A percentile compares a stretch with the other conserved stretches of the same genome.
These are phyloP conservation scores for Phortica okadai DNA, from an alignment of 2,888 invertebrate species.

Conservation along the genomic window DNA sequence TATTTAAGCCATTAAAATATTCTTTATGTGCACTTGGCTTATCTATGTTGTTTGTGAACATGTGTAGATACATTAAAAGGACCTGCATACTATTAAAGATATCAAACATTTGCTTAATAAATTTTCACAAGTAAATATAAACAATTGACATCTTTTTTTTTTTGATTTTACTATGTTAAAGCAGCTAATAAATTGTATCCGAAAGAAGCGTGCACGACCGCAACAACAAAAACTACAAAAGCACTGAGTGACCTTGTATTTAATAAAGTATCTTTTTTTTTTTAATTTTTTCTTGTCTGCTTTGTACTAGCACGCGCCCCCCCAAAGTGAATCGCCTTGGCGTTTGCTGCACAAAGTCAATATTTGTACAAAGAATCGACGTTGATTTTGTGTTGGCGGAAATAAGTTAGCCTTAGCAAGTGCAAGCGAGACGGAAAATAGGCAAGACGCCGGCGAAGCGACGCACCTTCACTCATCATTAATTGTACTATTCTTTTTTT, in stretches of 20 bases:
- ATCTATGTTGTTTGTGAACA: too few species aligned
- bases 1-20: too few species aligned
- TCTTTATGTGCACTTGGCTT: too few species aligned
- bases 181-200: too few species aligned
- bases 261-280: slow-evolving; percentile 18
- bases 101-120: too few species aligned
- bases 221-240: slow-evolving; percentile 1
- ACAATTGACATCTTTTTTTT: too few species aligned
- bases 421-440: neutral
- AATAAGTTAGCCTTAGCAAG: slow-evolving; percentile 5
- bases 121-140: too few species aligned
- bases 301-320: neutral
- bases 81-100: too few species aligned
- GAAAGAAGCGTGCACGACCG: neutral
- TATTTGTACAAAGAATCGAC: slow-evolving; percentile 25
- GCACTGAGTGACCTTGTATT: slow-evolving; percentile 13
- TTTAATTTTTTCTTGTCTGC: neutral
- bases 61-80: too few species aligned
- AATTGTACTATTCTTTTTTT: neutral
- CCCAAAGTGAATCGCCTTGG: slow-evolving; percentile 6
- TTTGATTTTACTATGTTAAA: too few species aligned
- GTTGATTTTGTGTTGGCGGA: slow-evolving; percentile 13
- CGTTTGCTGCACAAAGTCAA: slow-evolving; percentile 25
- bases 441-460: neutral
- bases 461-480: neutral